Percentiles rank a stretch among this genome's conserved stretches.
Evolutionary conservation across 2,888 invertebrate species (phyloP).

Genomic region (Myathropa florea): DNA sequence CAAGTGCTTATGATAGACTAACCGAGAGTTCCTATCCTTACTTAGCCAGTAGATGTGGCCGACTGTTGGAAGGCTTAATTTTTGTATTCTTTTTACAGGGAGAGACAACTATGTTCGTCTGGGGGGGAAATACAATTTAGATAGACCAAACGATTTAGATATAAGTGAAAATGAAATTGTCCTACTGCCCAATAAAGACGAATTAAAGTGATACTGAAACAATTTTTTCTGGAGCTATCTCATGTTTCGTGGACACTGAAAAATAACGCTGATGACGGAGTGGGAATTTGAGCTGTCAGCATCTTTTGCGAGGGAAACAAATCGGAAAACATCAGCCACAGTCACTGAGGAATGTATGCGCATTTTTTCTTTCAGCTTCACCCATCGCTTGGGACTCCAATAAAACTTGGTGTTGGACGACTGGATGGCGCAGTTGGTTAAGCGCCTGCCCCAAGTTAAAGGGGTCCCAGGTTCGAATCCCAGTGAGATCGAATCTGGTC

Average conservation of each 20-base stretch:
- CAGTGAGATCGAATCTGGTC: too few species aligned
- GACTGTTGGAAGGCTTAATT: background rate
- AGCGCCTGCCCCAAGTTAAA: too few species aligned
- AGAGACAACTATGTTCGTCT: background rate
- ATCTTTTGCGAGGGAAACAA: too few species aligned
- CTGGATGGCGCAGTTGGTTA: too few species aligned
- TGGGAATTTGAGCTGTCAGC: too few species aligned
- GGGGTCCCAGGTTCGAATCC: too few species aligned
- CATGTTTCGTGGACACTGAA: too few species aligned
- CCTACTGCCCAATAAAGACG: constrained; percentile 39
- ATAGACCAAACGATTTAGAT: constrained; percentile 20
- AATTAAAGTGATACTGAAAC: constrained; percentile 14
- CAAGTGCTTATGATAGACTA: background rate
- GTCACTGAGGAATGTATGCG: background rate
- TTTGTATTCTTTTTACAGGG: constrained; percentile 24
- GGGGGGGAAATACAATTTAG: constrained; percentile 1
- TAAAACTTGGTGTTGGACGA: too few species aligned
- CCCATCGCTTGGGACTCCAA: too few species aligned
- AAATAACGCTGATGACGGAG: too few species aligned
- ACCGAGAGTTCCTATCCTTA: constrained; percentile 18
- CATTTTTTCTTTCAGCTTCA: background rate
- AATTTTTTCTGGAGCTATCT: background rate
- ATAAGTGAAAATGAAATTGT: constrained; percentile 30
- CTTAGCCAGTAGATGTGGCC: background rate
- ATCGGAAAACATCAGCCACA: background rate